These are phyloP conservation scores for Radopholus similis DNA, from an alignment of 1,140 invertebrate genomes.

Conservation along the genomic window DNA sequence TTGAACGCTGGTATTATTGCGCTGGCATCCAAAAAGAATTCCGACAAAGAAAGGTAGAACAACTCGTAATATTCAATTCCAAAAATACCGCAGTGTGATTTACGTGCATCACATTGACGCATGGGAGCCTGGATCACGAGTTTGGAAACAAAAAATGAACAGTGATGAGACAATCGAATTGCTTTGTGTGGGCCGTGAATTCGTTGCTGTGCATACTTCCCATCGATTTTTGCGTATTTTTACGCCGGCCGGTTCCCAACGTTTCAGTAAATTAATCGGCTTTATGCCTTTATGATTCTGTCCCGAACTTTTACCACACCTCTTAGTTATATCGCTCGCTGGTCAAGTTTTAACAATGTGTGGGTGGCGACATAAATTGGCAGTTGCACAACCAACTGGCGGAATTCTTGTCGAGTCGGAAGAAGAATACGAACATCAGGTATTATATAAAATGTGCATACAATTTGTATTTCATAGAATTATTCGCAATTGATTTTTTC, in stretches of 20 bases:
- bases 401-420: conserved; percentile 11
- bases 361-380: conserved; percentile 2
- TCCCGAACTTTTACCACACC: not conserved
- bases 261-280: conserved; percentile 4
- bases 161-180: conserved; percentile 10
- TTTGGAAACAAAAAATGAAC: conserved; percentile 15
- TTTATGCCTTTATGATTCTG: not conserved
- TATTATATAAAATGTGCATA: not conserved
- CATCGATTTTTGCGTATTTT: conserved; percentile 23
- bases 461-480: not conserved
- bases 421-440: conserved; percentile 32
- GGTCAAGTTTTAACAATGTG: conserved; percentile 22
- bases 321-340: not conserved
- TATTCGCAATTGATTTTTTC: not conserved
- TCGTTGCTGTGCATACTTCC: conserved; percentile 20
- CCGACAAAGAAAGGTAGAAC: conserved; percentile 16
- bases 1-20: conserved; percentile 17
- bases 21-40: conserved; percentile 16
- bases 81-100: conserved; percentile 11
- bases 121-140: conserved; percentile 18
- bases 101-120: conserved; percentile 20
- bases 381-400: conserved; percentile 7
- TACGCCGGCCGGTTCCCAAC: conserved; percentile 20
- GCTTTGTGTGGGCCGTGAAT: conserved; percentile 11
- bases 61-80: not conserved